These are phyloP conservation scores for Hanleya hanleyi DNA, from an alignment of 2,888 invertebrate genomes.

Conservation along the genomic window DNA sequence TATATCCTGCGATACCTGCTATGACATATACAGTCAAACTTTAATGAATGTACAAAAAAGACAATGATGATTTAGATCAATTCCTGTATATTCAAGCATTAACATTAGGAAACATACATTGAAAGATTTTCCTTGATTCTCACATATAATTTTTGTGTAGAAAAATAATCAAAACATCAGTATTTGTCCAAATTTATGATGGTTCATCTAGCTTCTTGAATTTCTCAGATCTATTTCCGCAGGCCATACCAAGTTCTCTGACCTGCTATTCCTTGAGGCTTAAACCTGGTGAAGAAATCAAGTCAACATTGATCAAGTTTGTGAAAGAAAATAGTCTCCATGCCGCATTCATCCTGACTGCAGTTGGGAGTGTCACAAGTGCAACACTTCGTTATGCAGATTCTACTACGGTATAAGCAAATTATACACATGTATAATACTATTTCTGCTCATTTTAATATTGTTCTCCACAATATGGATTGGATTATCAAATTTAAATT, in stretches of 20 bases:
- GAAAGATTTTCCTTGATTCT: too few relatives aligned
- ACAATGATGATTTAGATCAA: too few relatives aligned
- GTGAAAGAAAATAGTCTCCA: conserved; percentile 53
- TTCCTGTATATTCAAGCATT: too few relatives aligned
- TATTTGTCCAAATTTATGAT: too few relatives aligned
- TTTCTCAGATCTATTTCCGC: too few relatives aligned
- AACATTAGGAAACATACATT: too few relatives aligned
- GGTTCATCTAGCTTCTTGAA: too few relatives aligned
- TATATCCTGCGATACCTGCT: too few relatives aligned
- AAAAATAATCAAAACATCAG: too few relatives aligned
- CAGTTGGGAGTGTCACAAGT: conserved; percentile 72
- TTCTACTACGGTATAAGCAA: conserved; percentile 21
- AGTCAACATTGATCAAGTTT: conserved; percentile 50
- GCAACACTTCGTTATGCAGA: conserved; percentile 71
- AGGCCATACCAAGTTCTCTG: conserved; percentile 19
- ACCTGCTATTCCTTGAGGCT: conserved; percentile 58
- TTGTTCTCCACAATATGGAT: background rate
- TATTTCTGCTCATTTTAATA: background rate
- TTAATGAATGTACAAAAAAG: too few relatives aligned
- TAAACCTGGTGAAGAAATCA: conserved; percentile 65
- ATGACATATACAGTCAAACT: too few relatives aligned
- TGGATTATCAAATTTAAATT: background rate
- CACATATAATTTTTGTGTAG: too few relatives aligned
- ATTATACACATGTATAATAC: background rate
- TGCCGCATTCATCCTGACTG: conserved; percentile 72